Base-by-base conservation (phyloP, 2,888 invertebrate genomes). In the Sarcophaga variegata region DNA sequence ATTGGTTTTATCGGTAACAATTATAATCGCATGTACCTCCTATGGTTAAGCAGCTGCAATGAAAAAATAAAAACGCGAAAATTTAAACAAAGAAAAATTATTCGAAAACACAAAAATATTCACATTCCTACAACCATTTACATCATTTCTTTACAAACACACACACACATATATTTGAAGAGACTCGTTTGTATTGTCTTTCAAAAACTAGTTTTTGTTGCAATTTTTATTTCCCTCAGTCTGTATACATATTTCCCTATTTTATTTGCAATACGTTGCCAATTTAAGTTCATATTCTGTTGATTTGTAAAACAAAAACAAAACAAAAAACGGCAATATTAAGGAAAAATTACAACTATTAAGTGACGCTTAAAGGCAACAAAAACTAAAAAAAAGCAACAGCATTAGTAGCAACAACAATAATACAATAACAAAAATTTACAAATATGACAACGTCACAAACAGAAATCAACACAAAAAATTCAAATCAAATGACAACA, bases 391-490 rank as follows among this genome's bases (percentile, higher is more conserved):
- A 11, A 14, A 49, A 20, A 66, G 22, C 77, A 75, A 69, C 77
- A 71, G 25, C 79, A 88, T 67, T 76, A 77, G 70, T 63, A 62
- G 80, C 59, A 60, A 81, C 81, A 71, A 85, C 66, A 62, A 54
- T 14, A 83, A 77, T 10, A n/a, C 22, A 49, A 60, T 70, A 81
- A 81, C 25, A 76, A 78, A 54, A 54, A 81, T 72, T 80, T 66
- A 81, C 74, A 88, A 86, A 81, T 70, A 85, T 87, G 87, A 89
- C 89, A 89, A 88, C 89, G 86, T 86, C 86, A 88, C 89, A 88
- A 87, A 75, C 86, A 22, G 89, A 89, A 64, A 86, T 88, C 62
- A 88, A 88, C 86, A 89, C 88, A 87, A 89, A 89, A 87, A 89
- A 89, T 82, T 79, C 87, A 81, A 87, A 88, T 76, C 81, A 75